These are phyloP conservation scores for Platanista minor DNA, from an alignment of 2,113 vertebrate species.

Conservation along the genomic window DNA sequence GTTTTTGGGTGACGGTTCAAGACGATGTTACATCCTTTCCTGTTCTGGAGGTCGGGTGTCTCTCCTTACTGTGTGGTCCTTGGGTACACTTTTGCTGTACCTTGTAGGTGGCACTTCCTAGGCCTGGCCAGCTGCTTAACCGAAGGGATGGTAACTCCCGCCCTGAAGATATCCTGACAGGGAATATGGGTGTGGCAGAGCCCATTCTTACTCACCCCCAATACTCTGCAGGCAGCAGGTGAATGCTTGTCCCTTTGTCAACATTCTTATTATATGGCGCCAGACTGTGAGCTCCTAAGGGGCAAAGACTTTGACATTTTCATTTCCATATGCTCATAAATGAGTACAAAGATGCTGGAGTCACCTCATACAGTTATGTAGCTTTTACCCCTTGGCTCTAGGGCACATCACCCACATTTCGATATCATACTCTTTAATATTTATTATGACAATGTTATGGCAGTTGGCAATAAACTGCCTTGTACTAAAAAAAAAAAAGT, in stretches of 20 bases:
- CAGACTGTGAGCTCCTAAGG: background rate
- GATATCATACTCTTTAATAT: background rate
- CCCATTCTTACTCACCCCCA: background rate
- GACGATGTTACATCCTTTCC: background rate
- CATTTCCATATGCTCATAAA: background rate
- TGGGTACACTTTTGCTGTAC: background rate
- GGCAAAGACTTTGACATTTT: background rate
- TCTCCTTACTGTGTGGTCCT: background rate
- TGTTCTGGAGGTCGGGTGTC: background rate
- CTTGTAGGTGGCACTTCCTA: background rate
- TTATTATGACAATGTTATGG: background rate
- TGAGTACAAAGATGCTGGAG: background rate
- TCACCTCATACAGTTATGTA: rapidly evolving
- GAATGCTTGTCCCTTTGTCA: background rate
- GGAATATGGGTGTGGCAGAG: background rate
- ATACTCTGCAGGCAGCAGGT: background rate
- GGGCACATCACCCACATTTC: background rate
- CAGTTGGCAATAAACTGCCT: background rate
- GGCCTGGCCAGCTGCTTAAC: background rate
- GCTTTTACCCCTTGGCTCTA: background rate
- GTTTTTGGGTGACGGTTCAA: background rate
- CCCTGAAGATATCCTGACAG: background rate
- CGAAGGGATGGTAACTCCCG: background rate
- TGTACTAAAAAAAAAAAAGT: background rate
- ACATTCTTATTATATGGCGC: background rate